phyloP scores from a whole-genome alignment of 2,888 invertebrate species.

The Willowsia nigromaculata region DNA sequence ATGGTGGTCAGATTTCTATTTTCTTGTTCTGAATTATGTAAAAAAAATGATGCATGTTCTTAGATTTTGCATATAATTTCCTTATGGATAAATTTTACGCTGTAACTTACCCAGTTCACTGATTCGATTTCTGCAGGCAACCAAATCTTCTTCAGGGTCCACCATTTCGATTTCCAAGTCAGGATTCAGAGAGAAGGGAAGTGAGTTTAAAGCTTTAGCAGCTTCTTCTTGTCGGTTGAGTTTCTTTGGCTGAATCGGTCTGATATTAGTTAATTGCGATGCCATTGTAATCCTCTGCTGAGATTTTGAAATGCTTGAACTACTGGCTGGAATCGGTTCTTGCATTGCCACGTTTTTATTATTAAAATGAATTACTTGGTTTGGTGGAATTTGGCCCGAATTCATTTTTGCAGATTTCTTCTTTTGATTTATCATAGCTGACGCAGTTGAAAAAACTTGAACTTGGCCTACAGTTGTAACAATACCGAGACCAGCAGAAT shows the following conservation, averaged over 20 bases:
- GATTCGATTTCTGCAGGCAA: constrained; percentile 31
- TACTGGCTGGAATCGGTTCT: background rate
- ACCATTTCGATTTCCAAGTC: constrained; percentile 70
- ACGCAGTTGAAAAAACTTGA: constrained; percentile 16
- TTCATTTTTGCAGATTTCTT: background rate
- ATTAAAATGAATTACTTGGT: background rate
- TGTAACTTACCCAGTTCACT: constrained; percentile 63
- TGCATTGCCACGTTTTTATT: background rate
- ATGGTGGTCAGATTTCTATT: constrained; percentile 30
- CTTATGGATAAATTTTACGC: background rate
- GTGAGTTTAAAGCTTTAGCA: background rate
- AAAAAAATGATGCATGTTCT: background rate
- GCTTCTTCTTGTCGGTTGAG: constrained; percentile 7
- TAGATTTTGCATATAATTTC: background rate
- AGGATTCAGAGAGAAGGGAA: constrained; percentile 63
- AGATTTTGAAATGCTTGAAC: background rate
- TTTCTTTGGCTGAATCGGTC: background rate
- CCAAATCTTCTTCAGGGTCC: constrained; percentile 49
- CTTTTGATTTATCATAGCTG: background rate
- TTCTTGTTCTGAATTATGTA: constrained; percentile 46
- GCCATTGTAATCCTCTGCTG: background rate
- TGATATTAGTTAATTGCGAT: background rate
- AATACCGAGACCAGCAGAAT: background rate
- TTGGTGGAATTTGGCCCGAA: background rate
- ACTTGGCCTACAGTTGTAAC: background rate